phyloP scores from a whole-genome alignment of 2,888 invertebrate genomes.

The Epinotia brunnichana region DNA sequence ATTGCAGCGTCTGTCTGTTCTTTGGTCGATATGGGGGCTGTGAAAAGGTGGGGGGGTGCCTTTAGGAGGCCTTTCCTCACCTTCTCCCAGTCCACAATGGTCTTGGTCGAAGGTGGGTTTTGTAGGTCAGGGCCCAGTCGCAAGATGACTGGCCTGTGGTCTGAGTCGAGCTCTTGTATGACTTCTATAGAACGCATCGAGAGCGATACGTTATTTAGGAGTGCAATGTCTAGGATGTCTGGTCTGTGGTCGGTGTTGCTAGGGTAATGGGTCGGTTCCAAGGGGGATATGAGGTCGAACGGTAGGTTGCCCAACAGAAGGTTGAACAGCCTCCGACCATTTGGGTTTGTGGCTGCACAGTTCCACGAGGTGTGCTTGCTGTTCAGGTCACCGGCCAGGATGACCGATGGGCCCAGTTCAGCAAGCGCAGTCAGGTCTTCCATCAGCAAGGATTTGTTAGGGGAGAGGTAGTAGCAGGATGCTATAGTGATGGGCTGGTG shows the following conservation, averaged over 20 bases:
- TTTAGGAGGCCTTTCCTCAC: background rate
- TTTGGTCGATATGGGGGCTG: background rate
- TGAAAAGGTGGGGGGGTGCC: background rate
- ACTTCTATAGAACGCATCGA: conserved; percentile 15
- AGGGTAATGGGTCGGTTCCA: background rate
- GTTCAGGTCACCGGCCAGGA: conserved; percentile 6
- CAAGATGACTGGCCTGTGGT: conserved; percentile 3
- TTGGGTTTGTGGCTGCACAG: background rate
- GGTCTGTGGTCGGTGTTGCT: background rate
- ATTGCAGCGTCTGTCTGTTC: background rate
- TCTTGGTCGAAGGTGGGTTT: background rate
- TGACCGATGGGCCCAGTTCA: background rate
- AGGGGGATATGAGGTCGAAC: background rate
- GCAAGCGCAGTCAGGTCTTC: background rate
- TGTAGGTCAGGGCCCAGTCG: background rate
- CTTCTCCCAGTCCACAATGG: background rate
- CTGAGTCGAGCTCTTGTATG: background rate
- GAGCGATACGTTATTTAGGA: conserved; percentile 2
- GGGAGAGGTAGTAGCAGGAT: background rate
- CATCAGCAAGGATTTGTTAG: background rate
- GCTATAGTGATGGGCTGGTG: background rate
- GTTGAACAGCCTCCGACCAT: background rate
- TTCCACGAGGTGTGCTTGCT: background rate
- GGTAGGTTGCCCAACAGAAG: background rate
- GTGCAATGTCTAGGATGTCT: background rate